phyloP scores from a whole-genome alignment of 2,888 invertebrate species.

The Tortricodes alternella region DNA sequence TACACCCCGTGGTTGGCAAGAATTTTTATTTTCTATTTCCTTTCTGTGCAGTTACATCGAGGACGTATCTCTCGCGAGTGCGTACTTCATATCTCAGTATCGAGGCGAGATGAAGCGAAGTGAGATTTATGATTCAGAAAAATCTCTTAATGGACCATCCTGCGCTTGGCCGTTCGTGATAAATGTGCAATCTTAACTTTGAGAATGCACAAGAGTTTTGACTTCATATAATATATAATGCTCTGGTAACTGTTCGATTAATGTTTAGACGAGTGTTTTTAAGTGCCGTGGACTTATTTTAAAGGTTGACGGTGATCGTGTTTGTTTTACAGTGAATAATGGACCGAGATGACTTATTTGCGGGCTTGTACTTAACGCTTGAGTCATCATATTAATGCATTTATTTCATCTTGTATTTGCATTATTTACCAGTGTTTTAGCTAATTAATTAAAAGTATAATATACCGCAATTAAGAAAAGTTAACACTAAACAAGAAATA shows the following conservation, averaged over 20 bases:
- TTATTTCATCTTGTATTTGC: neutral
- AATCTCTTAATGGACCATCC: conserved; percentile 80
- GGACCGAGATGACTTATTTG: conserved; percentile 26
- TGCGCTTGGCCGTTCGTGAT: conserved; percentile 74
- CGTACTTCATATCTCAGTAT: conserved; percentile 75
- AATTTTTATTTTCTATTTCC: conserved; percentile 32
- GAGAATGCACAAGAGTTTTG: conserved; percentile 79
- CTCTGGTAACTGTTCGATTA: conserved; percentile 63
- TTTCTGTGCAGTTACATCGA: conserved; percentile 20
- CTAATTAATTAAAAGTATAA: neutral
- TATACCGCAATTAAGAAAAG: neutral
- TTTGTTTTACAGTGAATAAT: conserved; percentile 29
- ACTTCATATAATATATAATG: conserved; percentile 74
- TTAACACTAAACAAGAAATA: neutral
- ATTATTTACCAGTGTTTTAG: neutral
- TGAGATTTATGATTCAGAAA: conserved; percentile 81
- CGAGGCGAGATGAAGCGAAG: conserved; percentile 76
- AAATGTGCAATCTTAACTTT: conserved; percentile 82
- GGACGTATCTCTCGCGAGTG: conserved; percentile 44
- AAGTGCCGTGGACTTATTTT: conserved; percentile 19
- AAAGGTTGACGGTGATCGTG: conserved; percentile 22
- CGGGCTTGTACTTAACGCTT: conserved; percentile 12
- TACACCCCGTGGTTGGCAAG: conserved; percentile 16
- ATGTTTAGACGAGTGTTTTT: conserved; percentile 41
- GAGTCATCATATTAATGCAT: conserved; percentile 13